Percentiles rank a stretch among this genome's conserved stretches.
Conservation (phyloP, 2,113 vertebrate species). For the Tiliqua scincoides region DNA sequence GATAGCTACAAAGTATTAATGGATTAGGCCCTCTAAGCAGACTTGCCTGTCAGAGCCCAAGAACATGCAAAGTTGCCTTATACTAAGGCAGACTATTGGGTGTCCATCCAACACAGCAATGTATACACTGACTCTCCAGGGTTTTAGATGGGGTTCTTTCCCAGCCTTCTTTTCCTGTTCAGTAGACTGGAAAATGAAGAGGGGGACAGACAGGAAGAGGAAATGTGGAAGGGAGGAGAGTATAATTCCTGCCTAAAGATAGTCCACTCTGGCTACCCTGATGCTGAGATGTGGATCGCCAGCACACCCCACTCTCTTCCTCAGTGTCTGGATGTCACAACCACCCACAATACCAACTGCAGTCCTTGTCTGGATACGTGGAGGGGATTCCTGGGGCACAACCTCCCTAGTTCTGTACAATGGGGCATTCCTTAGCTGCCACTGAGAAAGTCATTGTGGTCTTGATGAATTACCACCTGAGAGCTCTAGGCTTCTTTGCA, state of each 20-base stretch:
- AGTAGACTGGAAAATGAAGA: no score
- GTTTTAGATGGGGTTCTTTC: no score
- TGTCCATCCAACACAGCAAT: no score
- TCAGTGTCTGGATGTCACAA: constrained; percentile 77
- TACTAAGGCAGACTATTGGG: no score
- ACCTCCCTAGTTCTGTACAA: constrained; percentile 76
- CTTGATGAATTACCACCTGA: constrained; percentile 81
- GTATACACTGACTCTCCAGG: no score
- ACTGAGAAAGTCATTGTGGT: constrained; percentile 76
- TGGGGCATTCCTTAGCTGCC: constrained; percentile 71
- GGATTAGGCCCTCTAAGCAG: no score
- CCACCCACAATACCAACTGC: constrained; percentile 41
- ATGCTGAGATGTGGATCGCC: constrained; percentile 76
- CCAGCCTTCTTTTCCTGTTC: no score
- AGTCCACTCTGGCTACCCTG: constrained; percentile 55
- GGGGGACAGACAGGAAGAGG: no score
- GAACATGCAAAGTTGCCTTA: no score
- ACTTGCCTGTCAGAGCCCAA: no score
- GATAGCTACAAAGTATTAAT: no score
- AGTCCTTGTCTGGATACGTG: constrained; percentile 82
- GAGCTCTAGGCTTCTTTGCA: constrained; percentile 75
- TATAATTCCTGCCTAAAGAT: constrained; percentile 26
- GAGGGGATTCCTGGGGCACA: constrained; percentile 73
- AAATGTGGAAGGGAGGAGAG: no score
- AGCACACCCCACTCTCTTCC: constrained; percentile 77